These are phyloP conservation scores for Trogon melanurus DNA, from an alignment of 2,113 vertebrate species.

Conservation along the genomic window DNA sequence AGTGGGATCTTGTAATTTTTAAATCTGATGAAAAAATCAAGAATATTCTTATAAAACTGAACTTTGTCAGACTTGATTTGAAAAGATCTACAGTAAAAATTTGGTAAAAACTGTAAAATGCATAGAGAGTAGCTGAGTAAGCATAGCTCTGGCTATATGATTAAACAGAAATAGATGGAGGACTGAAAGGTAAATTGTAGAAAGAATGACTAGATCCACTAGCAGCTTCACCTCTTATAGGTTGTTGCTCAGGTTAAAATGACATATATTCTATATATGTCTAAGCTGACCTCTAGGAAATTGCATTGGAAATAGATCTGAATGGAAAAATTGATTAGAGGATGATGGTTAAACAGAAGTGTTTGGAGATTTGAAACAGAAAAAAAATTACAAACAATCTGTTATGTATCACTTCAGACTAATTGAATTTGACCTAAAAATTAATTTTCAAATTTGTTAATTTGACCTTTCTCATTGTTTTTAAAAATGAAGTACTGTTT, in stretches of 20 bases:
- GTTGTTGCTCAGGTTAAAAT: conserved; percentile 44
- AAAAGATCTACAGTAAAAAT: not conserved
- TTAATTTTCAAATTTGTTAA: not conserved
- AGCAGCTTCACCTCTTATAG: conserved; percentile 9
- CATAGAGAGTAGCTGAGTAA: not conserved
- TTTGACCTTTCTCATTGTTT: not conserved
- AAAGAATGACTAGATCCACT: conserved; percentile 24
- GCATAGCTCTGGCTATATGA: not conserved
- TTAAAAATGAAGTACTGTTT: not conserved
- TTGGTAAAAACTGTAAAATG: not conserved
- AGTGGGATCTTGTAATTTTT: not conserved
- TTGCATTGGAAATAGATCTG: not conserved
- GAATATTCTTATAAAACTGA: not conserved
- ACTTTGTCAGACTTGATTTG: not conserved
- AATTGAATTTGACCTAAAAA: not conserved
- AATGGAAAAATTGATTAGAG: not conserved
- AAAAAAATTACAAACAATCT: not conserved
- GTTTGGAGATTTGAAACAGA: not conserved
- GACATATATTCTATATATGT: conserved; percentile 7
- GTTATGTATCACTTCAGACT: not conserved
- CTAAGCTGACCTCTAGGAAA: conserved; percentile 32
- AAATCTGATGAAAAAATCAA: not conserved
- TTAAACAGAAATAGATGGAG: conserved; percentile 38
- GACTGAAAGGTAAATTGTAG: conserved; percentile 47
- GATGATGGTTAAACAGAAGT: not conserved